These are phyloP conservation scores for Menidia beryllina DNA, from an alignment of 2,113 vertebrate genomes.

Conservation along the genomic window DNA sequence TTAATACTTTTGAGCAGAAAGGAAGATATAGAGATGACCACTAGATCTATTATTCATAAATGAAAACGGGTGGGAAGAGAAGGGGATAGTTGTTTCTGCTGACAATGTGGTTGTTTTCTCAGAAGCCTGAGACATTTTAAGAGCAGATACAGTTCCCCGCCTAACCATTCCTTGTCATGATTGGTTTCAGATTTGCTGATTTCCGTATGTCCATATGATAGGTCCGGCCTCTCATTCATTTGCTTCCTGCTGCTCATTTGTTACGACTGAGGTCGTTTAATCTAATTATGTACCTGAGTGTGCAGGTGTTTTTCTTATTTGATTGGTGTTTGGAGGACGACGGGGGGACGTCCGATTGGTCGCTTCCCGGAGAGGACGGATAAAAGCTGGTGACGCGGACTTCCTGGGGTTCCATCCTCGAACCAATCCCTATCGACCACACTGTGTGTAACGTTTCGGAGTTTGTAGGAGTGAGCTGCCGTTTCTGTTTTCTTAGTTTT, in stretches of 20 bases:
- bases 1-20: constrained; percentile 56
- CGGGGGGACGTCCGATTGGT: too few relatives aligned
- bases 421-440: too few relatives aligned
- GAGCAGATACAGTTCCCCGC: constrained; percentile 60
- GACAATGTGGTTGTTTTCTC: constrained; percentile 66
- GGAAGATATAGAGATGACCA: constrained; percentile 56
- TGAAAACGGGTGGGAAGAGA: constrained; percentile 53
- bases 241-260: constrained; percentile 58
- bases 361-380: too few relatives aligned
- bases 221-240: constrained; percentile 48
- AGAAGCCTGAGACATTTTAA: constrained; percentile 57
- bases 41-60: constrained; percentile 77
- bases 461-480: too few relatives aligned
- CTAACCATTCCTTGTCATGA: constrained; percentile 38
- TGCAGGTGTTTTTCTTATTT: too few relatives aligned
- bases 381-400: too few relatives aligned
- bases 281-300: too few relatives aligned
- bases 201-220: constrained; percentile 50
- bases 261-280: too few relatives aligned
- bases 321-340: too few relatives aligned
- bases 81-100: constrained; percentile 67
- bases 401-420: too few relatives aligned
- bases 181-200: constrained; percentile 61
- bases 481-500: too few relatives aligned
- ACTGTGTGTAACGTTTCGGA: too few relatives aligned